These are phyloP conservation scores for Hypena proboscidalis DNA, from an alignment of 2,888 invertebrate species.

Conservation along the genomic window DNA sequence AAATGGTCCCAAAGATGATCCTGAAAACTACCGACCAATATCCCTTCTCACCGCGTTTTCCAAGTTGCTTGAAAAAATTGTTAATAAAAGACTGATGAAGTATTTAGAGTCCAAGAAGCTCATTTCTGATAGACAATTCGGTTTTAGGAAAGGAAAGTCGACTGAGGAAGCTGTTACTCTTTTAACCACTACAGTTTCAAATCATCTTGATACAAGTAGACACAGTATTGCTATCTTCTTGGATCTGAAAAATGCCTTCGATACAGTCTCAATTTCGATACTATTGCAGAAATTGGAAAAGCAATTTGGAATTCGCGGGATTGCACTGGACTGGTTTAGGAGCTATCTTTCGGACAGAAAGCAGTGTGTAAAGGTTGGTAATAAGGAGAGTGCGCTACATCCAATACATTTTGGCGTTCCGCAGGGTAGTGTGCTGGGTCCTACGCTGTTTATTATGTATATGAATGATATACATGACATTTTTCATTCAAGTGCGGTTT, in stretches of 20 bases:
- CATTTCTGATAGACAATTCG: no score
- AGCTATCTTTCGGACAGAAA: slow-evolving; percentile 3
- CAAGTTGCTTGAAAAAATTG: no score
- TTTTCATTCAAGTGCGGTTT: neutral
- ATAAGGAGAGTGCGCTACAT: neutral
- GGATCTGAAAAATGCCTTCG: neutral
- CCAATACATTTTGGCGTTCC: slow-evolving; percentile 4
- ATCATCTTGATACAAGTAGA: no score
- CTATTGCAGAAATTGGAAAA: neutral
- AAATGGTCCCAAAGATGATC: no score
- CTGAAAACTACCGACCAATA: no score
- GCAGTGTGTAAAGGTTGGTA: neutral
- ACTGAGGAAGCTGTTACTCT: no score
- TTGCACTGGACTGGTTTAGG: neutral
- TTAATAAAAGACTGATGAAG: no score
- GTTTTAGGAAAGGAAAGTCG: no score
- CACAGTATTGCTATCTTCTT: no score
- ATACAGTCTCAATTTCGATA: neutral
- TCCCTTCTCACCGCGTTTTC: no score
- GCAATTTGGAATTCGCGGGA: neutral
- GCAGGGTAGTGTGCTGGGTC: slow-evolving; percentile 1
- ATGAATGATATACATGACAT: neutral
- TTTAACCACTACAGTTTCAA: no score
- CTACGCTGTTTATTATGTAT: neutral
- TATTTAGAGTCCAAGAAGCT: no score